Base-by-base conservation (phyloP, 2,113 vertebrate genomes). In the Anguilla japonica region DNA sequence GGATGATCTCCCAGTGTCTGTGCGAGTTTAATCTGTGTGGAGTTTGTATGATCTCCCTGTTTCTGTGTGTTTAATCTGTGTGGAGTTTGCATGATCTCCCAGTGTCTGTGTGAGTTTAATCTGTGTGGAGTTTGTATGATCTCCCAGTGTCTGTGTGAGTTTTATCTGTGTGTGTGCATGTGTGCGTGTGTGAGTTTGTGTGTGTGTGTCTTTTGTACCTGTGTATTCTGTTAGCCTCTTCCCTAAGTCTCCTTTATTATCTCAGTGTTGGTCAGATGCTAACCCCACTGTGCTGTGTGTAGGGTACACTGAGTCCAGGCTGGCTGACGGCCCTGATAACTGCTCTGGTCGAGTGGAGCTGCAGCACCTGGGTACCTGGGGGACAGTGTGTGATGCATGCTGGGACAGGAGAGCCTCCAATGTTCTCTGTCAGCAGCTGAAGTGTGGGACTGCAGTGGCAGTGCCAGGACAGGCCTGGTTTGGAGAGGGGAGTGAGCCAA, bases 391-490 rank as follows among this genome's bases (percentile, higher is more conserved):
- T 56, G 83, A 67, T 87, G 83, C 71, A 75, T 26, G 11, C 53
- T 92, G 91, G 91, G 88, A 90, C 81, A 85, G 84, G 46, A 78
- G 14, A 41, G 88, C 88, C 41, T 85, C 90, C 79, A 87, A 78
- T 46, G 90, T 92, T 50, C 87, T 92, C 63, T 91, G 90, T 79
- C 87, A 85, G 22, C 89, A 91, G 83, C 79, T 92, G 83, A 22
- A 80, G 81, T 92, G 91, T 90, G 90, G 91, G 39, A 53, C 60
- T 41, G 88, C 89, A 57, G 85, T 89, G 83, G 79, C 84, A 40
- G 88, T 67, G 60, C 41, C 79, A 11, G 89, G 87, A 84, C 63
- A 82, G 81, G 87, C 85, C 86, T 29, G 87, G 80, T 88, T 91
- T 87, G 87, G 87, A 67, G 88, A 82, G 57, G 85, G 75, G n/a